Base-by-base conservation (phyloP, 2,797 vertebrate species). In the Oryzias sinensis region DNA sequence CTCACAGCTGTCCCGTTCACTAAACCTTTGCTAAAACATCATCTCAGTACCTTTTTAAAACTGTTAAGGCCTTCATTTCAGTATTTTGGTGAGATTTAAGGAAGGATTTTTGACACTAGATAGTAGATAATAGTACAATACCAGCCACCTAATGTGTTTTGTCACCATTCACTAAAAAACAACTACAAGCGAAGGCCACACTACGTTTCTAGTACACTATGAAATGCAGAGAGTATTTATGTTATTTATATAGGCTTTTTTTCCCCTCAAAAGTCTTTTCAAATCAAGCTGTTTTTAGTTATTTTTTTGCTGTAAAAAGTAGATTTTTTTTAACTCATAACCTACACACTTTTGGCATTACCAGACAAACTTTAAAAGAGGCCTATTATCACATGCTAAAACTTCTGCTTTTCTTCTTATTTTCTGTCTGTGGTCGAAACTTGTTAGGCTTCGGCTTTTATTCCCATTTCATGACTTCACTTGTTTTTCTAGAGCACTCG, bases 51-150 rank as follows among this genome's bases (percentile, higher is more conserved):
- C n/a, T 22, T 70, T 64, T 4, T 58, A 46, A 76, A 80, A 6
- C 76, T 81, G 82, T 89, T 70, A 24, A 18, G 44, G 48, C 56
- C 58, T 79, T 45, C 40, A 61, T 67, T 65, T 74, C 82, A 89
- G 85, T 88, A 88, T 88, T 88, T 77, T 44, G 62, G 62, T 75
- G 62, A 83, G 79, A 75, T 78, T 75, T 83, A 83, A 68, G 79
- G 18, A 76, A 24, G 44, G 49, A 46, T 37, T 60, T 45, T 63
- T 54, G 80, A 81, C 82, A 83, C 82, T 81, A 85, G 72, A 53
- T 44, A 3, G n/a, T n/a, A n/a, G n/a, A n/a, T n/a, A n/a, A n/a
- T n/a, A n/a, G 53, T 59, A 47, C 56, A 71, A 72, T 80, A 57
- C 29, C 62, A 68, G 47, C 49, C 50, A 22, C 24, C 42, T 55